Conservation (phyloP, 2,797 vertebrate species). For the Megalops cyprinoides region DNA sequence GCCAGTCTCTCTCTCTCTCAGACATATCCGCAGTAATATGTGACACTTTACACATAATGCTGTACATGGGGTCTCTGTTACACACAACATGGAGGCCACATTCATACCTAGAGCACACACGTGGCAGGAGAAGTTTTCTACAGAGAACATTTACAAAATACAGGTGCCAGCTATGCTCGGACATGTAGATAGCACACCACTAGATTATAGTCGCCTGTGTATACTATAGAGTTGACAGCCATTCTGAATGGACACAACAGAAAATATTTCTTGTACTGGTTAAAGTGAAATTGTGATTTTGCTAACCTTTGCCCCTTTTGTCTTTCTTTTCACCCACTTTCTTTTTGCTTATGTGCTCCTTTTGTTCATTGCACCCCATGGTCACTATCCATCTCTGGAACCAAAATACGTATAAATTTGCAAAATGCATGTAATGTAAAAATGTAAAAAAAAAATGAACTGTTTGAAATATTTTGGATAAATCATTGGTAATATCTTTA, state of each 20-base stretch:
- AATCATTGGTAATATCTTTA: constrained; percentile 15
- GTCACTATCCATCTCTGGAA: background rate
- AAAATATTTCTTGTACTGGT: background rate
- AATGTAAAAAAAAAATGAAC: constrained; percentile 31
- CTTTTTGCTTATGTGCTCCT: constrained; percentile 36
- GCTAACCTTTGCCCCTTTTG: constrained; percentile 40
- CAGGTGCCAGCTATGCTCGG: too few relatives aligned
- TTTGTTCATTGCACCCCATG: background rate
- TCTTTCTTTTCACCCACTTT: constrained; percentile 38
- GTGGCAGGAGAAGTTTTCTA: too few relatives aligned
- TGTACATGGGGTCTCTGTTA: too few relatives aligned
- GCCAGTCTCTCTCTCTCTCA: too few relatives aligned
- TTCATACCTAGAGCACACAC: too few relatives aligned
- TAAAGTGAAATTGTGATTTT: constrained; percentile 11
- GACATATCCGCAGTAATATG: too few relatives aligned
- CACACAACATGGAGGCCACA: too few relatives aligned
- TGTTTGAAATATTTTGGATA: constrained; percentile 16
- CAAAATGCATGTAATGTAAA: background rate
- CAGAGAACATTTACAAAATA: too few relatives aligned
- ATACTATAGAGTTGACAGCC: too few relatives aligned
- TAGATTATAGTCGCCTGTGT: too few relatives aligned
- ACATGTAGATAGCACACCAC: too few relatives aligned
- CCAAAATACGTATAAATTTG: background rate
- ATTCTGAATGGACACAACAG: background rate
- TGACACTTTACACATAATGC: background rate